Evolutionary conservation across 2,113 vertebrate species (phyloP).

Genomic region (Tetraodon nigroviridis): DNA sequence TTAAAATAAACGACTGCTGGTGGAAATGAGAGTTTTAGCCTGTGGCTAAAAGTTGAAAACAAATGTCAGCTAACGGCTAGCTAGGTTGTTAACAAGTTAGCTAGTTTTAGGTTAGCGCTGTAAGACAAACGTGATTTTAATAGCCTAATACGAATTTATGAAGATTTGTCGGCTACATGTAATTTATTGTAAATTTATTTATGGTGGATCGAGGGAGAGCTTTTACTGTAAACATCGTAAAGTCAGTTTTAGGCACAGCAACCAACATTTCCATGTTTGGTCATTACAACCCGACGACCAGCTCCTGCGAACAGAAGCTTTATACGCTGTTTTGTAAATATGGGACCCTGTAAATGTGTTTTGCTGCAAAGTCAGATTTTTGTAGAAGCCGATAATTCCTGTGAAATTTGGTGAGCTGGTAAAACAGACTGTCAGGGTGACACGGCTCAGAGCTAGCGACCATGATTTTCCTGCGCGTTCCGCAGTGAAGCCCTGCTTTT

Average conservation of each 20-base stretch:
- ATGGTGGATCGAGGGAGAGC: not conserved
- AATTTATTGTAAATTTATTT: not conserved
- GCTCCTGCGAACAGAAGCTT: not conserved
- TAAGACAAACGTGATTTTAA: not conserved
- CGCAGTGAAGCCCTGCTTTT: not conserved
- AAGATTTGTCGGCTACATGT: not conserved
- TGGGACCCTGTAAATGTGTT: too few species aligned
- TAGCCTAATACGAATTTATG: not conserved
- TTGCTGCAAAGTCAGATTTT: too few species aligned
- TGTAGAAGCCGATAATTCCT: not conserved
- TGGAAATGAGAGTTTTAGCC: not conserved
- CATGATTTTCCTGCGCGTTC: too few species aligned
- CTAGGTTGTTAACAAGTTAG: conserved; percentile 19
- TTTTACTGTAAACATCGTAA: conserved; percentile 13
- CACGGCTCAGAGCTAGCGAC: too few species aligned
- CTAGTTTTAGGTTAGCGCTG: conserved; percentile 38
- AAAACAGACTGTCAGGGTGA: not conserved
- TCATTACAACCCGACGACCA: conserved; percentile 18
- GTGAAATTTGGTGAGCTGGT: not conserved
- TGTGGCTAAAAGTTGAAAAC: conserved; percentile 34
- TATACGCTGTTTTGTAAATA: not conserved
- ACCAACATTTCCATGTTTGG: conserved; percentile 40
- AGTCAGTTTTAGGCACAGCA: not conserved
- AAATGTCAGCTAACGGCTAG: conserved; percentile 45
- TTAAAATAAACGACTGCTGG: not conserved